These are phyloP conservation scores for Scaptomyza reducta DNA, from an alignment of 2,888 invertebrate genomes.

Conservation along the genomic window DNA sequence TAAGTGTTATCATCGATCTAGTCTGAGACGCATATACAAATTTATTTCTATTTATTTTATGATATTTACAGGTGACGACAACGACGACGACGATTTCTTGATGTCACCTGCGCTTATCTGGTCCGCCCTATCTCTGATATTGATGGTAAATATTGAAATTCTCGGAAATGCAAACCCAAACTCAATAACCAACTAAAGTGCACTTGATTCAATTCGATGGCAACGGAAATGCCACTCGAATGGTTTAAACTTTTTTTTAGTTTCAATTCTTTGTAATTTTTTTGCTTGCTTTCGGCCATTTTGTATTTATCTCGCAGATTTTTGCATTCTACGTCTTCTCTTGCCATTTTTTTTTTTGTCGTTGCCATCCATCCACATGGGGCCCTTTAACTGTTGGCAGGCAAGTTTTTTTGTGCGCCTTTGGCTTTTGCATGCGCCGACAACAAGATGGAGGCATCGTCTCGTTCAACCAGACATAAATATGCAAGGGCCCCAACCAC, in stretches of 20 bases:
- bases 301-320: conserved; percentile 47
- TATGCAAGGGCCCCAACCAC: conserved; percentile 61
- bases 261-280: background rate
- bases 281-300: conserved; percentile 48
- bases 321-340: conserved; percentile 57
- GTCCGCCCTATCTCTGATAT: conserved; percentile 53
- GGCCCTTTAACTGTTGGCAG: conserved; percentile 56
- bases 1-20: conserved; percentile 57
- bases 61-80: conserved; percentile 60
- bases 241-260: conserved; percentile 1
- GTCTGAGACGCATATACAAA: conserved; percentile 58
- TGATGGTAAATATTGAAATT: conserved; percentile 73
- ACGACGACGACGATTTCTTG: conserved; percentile 2
- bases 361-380: conserved; percentile 40
- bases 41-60: conserved; percentile 60
- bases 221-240: conserved; percentile 39
- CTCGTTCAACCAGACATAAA: conserved; percentile 54
- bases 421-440: conserved; percentile 73
- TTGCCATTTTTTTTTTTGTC: conserved; percentile 1
- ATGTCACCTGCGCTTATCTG: conserved; percentile 51
- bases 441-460: conserved; percentile 65
- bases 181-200: conserved; percentile 22
- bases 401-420: conserved; percentile 76
- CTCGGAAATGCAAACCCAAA: conserved; percentile 56
- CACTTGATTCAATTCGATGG: conserved; percentile 9